Percentiles rank a stretch among this genome's conserved stretches.
phyloP scores from a whole-genome alignment of 2,888 invertebrate species.

The Gari tellinella region DNA sequence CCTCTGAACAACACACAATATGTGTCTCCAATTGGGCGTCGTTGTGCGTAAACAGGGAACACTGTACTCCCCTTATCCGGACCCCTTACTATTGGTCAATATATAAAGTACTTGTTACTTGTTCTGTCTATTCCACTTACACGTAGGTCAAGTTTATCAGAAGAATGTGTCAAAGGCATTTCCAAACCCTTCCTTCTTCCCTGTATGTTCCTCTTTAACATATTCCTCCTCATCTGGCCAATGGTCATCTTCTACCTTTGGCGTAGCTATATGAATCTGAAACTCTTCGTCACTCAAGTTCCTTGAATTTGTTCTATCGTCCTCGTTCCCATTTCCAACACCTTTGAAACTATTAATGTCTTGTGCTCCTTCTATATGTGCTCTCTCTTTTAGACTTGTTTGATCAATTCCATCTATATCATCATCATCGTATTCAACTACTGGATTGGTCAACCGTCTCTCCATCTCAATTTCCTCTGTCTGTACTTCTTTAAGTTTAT shows the following conservation, averaged over 20 bases:
- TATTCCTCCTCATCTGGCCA: constrained; percentile 55
- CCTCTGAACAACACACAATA: no score
- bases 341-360: neutral
- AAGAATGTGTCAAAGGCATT: no score
- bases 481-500: neutral
- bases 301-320: neutral
- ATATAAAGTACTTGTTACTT: no score
- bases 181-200: no score
- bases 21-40: no score
- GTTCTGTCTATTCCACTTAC: no score
- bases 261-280: constrained; percentile 18
- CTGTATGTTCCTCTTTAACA: neutral
- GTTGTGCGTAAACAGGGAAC: no score
- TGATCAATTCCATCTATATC: no score
- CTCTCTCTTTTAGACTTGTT: neutral
- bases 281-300: constrained; percentile 16
- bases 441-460: neutral
- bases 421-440: no score
- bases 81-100: no score
- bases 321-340: neutral
- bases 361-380: neutral
- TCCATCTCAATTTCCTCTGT: constrained; percentile 9
- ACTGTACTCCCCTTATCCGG: no score
- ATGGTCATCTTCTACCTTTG: constrained; percentile 40
- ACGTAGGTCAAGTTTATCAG: no score